These are phyloP conservation scores for Thera britannica DNA, from an alignment of 2,888 invertebrate genomes.

Conservation along the genomic window DNA sequence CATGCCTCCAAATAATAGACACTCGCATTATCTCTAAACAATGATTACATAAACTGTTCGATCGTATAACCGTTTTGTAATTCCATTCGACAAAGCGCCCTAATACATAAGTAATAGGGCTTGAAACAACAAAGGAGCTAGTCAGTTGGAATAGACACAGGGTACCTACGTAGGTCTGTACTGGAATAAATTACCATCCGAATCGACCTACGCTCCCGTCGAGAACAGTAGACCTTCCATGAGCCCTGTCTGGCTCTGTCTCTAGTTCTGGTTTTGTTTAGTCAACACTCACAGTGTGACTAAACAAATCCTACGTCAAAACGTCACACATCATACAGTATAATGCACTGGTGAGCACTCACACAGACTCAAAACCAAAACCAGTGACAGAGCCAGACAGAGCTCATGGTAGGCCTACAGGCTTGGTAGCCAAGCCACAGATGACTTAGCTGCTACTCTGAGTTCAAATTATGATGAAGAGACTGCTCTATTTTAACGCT, in stretches of 20 bases:
- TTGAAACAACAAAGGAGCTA: conserved; percentile 48
- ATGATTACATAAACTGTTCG: background rate
- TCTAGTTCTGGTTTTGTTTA: too few relatives aligned
- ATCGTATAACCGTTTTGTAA: conserved; percentile 1
- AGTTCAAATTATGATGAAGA: background rate
- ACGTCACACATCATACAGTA: too few relatives aligned
- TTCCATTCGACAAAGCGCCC: conserved; percentile 27
- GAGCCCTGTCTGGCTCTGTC: too few relatives aligned
- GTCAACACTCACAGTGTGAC: too few relatives aligned
- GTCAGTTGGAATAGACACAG: conserved; percentile 42
- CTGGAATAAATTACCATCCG: conserved; percentile 45
- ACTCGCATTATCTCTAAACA: conserved; percentile 1
- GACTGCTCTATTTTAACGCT: background rate
- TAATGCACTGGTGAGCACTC: too few relatives aligned
- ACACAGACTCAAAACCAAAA: too few relatives aligned
- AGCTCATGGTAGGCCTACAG: background rate
- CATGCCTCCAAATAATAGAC: background rate
- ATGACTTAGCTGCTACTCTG: conserved; percentile 16
- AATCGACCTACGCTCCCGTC: conserved; percentile 38
- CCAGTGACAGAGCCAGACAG: too few relatives aligned
- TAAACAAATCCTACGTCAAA: too few relatives aligned
- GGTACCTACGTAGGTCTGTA: conserved; percentile 34
- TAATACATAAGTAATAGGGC: conserved; percentile 43
- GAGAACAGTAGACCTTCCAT: conserved; percentile 3
- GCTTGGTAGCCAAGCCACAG: conserved; percentile 24